A percentile compares a stretch with the other conserved stretches of the same genome.
Evolutionary conservation across 23 tunicate species (phyloP).

Genomic region (Ascidia mentula): DNA sequence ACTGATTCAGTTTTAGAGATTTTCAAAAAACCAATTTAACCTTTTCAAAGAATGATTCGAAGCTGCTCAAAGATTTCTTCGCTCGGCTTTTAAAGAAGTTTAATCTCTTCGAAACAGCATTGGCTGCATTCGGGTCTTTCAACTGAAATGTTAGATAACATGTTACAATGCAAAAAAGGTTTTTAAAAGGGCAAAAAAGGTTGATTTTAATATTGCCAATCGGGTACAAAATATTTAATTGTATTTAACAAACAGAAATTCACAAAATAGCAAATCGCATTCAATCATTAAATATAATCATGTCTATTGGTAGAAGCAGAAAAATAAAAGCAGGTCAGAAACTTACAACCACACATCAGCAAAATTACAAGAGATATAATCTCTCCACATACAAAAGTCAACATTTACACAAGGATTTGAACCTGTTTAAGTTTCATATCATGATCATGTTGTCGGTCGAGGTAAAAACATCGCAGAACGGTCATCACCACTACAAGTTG

Average conservation of each 20-base stretch:
- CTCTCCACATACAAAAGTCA: too few species aligned
- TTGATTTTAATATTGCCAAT: neutral
- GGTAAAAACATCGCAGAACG: conserved; percentile 40
- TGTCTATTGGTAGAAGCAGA: too few species aligned
- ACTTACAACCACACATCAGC: too few species aligned
- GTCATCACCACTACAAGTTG: conserved; percentile 61
- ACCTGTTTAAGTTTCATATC: conserved; percentile 51
- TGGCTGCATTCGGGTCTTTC: conserved; percentile 8
- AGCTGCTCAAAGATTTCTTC: conserved; percentile 66
- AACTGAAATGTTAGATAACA: neutral
- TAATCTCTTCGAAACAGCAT: conserved; percentile 37
- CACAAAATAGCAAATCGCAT: too few species aligned
- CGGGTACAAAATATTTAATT: too few species aligned
- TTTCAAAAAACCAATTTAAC: too few species aligned
- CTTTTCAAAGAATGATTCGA: conserved; percentile 54
- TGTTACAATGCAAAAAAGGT: neutral
- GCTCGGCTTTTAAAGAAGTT: conserved; percentile 67
- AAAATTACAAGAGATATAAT: too few species aligned
- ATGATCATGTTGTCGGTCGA: conserved; percentile 65
- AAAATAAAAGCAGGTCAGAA: too few species aligned
- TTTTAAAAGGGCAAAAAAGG: neutral
- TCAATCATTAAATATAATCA: too few species aligned
- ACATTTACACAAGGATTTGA: neutral
- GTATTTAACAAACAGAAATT: too few species aligned
- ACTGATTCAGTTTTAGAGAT: too few species aligned